phyloP scores from a whole-genome alignment of 2,797 vertebrate species.

The Halcyon smyrnensis region DNA sequence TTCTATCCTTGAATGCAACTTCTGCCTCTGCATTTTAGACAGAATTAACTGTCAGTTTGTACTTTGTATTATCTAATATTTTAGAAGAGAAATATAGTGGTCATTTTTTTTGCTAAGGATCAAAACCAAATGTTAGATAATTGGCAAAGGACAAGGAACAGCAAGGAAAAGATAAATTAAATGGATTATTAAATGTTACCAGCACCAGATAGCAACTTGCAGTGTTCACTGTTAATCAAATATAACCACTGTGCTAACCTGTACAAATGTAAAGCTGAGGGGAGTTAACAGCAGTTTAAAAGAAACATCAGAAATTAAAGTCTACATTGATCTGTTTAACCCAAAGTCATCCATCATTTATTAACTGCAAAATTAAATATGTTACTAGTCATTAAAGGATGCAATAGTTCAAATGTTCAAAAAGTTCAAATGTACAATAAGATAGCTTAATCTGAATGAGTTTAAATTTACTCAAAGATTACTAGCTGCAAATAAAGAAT shows the following conservation, averaged over 20 bases:
- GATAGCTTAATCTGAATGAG: neutral
- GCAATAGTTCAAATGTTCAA: neutral
- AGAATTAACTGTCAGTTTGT: neutral
- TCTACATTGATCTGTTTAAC: neutral
- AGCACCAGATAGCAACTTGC: neutral
- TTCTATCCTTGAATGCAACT: neutral
- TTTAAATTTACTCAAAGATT: neutral
- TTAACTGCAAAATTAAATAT: neutral
- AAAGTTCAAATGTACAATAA: neutral
- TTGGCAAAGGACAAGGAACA: neutral
- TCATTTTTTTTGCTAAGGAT: neutral
- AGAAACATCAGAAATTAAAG: neutral
- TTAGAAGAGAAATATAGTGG: neutral
- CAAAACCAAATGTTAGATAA: neutral
- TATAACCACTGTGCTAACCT: neutral
- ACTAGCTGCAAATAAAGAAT: slow-evolving; percentile 3
- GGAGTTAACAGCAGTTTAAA: neutral
- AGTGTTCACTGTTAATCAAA: neutral
- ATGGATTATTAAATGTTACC: neutral
- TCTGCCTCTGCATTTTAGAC: neutral
- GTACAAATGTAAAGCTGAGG: neutral
- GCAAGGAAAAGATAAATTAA: neutral
- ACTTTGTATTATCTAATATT: neutral
- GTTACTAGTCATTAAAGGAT: neutral
- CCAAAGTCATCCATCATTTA: neutral